Evolutionary conservation across 2,113 vertebrate genomes (phyloP).

Genomic region (Hemibagrus wyckioides): DNA sequence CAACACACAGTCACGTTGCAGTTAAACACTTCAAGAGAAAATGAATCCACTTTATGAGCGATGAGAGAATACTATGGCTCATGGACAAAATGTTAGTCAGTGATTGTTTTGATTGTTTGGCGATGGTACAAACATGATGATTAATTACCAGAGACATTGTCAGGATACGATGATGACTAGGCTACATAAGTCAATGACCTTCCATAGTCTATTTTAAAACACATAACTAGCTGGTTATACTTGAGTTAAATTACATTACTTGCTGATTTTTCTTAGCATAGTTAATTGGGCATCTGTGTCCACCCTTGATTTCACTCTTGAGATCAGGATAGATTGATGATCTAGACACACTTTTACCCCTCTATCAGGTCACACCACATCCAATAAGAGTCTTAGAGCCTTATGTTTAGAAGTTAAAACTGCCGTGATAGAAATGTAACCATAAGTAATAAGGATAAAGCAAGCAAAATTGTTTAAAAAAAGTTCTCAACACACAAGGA

Average conservation of each 20-base stretch:
- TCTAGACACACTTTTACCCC: background rate
- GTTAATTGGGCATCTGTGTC: background rate
- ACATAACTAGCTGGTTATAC: background rate
- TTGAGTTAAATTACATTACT: background rate
- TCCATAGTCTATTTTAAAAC: background rate
- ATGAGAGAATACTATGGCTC: background rate
- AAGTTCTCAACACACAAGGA: background rate
- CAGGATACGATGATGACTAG: background rate
- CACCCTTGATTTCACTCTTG: background rate
- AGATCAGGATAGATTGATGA: background rate
- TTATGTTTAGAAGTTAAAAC: background rate
- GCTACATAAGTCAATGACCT: background rate
- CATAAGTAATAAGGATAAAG: background rate
- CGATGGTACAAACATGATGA: background rate
- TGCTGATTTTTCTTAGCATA: background rate
- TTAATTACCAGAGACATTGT: background rate
- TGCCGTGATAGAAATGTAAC: too few species aligned
- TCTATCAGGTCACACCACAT: background rate
- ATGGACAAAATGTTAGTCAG: background rate
- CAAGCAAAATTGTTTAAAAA: background rate
- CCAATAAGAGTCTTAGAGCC: background rate
- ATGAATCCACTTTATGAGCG: background rate
- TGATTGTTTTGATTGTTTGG: background rate
- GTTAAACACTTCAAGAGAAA: background rate
- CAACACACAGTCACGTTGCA: background rate